A percentile compares a stretch with the other conserved stretches of the same genome.
phyloP scores from a whole-genome alignment of 1,140 invertebrate genomes.

The Anthonomus grandis region DNA sequence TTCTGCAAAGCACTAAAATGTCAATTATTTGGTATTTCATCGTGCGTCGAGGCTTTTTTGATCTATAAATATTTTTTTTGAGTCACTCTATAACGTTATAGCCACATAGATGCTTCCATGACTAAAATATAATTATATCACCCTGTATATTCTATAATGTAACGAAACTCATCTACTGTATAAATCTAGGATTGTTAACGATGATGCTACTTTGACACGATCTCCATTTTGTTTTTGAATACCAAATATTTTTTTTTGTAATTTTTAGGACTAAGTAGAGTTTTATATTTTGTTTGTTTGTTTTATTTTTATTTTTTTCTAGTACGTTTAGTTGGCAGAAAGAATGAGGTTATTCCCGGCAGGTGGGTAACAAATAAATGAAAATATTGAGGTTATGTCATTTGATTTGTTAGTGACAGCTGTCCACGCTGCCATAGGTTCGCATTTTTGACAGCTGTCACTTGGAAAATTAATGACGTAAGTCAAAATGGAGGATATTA shows the following conservation, averaged over 20 bases:
- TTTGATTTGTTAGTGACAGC: too few relatives aligned
- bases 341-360: too few relatives aligned
- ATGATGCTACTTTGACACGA: slow-evolving; percentile 4
- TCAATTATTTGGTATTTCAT: slow-evolving; percentile 40
- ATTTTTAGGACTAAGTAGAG: background rate
- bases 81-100: slow-evolving; percentile 8
- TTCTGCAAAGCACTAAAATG: slow-evolving; percentile 37
- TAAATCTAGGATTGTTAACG: slow-evolving; percentile 2
- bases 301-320: too few relatives aligned
- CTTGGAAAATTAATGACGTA: too few relatives aligned
- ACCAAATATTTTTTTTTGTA: slow-evolving; percentile 11
- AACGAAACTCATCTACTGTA: too few relatives aligned
- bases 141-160: slow-evolving; percentile 1
- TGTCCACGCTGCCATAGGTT: too few relatives aligned
- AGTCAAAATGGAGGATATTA: too few relatives aligned
- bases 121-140: slow-evolving; percentile 15
- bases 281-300: too few relatives aligned
- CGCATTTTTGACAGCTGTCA: too few relatives aligned
- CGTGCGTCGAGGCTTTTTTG: slow-evolving; percentile 8
- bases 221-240: slow-evolving; percentile 7
- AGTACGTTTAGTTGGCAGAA: too few relatives aligned
- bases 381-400: too few relatives aligned
- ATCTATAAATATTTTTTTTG: slow-evolving; percentile 5
- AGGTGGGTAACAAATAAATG: too few relatives aligned
- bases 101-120: slow-evolving; percentile 24